These are phyloP conservation scores for Panzeria rudis DNA, from an alignment of 2,888 invertebrate genomes.

Conservation along the genomic window DNA sequence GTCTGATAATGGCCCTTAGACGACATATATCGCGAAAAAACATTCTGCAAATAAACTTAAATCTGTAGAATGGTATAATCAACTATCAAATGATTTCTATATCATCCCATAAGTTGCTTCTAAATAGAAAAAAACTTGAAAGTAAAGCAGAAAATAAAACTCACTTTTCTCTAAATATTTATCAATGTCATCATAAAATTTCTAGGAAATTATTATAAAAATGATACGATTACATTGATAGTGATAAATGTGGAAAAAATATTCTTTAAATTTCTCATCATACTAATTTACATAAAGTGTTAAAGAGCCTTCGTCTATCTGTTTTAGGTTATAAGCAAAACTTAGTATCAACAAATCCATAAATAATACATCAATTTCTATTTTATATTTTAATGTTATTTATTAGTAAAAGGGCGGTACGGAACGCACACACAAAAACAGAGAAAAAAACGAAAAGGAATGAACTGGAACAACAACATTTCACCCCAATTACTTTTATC, in stretches of 20 bases:
- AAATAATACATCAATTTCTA: constrained; percentile 64
- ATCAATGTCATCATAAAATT: neutral
- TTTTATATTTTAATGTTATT: constrained; percentile 37
- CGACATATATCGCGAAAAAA: too few relatives aligned
- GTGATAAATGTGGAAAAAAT: constrained; percentile 27
- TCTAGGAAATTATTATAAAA: constrained; percentile 43
- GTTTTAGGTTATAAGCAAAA: constrained; percentile 10
- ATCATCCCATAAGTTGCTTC: too few relatives aligned
- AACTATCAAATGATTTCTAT: too few relatives aligned
- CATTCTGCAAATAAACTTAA: too few relatives aligned
- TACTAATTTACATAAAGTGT: constrained; percentile 62
- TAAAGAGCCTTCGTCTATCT: neutral
- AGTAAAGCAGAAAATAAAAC: too few relatives aligned
- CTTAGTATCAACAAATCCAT: constrained; percentile 53
- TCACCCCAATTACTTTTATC: constrained; percentile 83
- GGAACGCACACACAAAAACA: constrained; percentile 36
- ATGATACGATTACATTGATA: constrained; percentile 28
- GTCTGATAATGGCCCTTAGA: too few relatives aligned
- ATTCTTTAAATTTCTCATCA: constrained; percentile 45
- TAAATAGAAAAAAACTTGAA: too few relatives aligned
- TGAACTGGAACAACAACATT: constrained; percentile 75
- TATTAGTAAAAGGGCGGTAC: constrained; percentile 58
- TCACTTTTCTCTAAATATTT: neutral
- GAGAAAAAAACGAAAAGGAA: constrained; percentile 23
- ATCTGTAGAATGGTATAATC: too few relatives aligned